These are phyloP conservation scores for Heliconius charithonia DNA, from an alignment of 2,888 invertebrate species.

Conservation along the genomic window DNA sequence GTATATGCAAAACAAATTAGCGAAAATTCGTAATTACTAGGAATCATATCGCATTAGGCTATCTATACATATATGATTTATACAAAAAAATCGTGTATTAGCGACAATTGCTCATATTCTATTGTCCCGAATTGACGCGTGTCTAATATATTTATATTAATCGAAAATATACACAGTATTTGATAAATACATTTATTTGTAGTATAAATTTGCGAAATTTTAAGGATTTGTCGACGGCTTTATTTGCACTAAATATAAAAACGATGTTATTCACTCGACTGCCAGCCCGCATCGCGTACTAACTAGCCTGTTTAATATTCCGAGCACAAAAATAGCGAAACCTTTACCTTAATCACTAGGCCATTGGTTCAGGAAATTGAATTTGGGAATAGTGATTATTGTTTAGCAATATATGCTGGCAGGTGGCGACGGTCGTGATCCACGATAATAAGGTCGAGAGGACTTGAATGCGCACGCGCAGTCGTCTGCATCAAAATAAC, in stretches of 20 bases:
- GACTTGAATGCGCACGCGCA: conserved; percentile 53
- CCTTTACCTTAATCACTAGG: conserved; percentile 55
- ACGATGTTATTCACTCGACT: background rate
- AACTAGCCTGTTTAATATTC: conserved; percentile 42
- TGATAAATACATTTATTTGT: conserved; percentile 30
- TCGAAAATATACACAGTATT: conserved; percentile 20
- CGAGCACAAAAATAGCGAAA: conserved; percentile 34
- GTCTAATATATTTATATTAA: conserved; percentile 33
- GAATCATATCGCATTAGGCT: background rate
- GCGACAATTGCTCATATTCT: conserved; percentile 18
- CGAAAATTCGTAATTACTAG: background rate
- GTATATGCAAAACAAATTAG: background rate
- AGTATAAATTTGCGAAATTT: conserved; percentile 17
- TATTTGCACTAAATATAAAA: conserved; percentile 6
- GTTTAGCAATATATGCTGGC: conserved; percentile 50
- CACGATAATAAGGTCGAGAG: conserved; percentile 52
- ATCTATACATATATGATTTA: background rate
- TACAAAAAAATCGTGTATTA: conserved; percentile 29
- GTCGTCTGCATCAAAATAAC: conserved; percentile 65
- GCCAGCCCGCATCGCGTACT: conserved; percentile 25
- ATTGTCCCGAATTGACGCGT: conserved; percentile 35
- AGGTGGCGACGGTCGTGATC: conserved; percentile 47
- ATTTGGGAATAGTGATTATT: conserved; percentile 54
- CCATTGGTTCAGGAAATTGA: conserved; percentile 58
- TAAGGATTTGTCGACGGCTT: background rate